phyloP scores from a whole-genome alignment of 2,888 invertebrate species.

The Ochropleura leucogaster region DNA sequence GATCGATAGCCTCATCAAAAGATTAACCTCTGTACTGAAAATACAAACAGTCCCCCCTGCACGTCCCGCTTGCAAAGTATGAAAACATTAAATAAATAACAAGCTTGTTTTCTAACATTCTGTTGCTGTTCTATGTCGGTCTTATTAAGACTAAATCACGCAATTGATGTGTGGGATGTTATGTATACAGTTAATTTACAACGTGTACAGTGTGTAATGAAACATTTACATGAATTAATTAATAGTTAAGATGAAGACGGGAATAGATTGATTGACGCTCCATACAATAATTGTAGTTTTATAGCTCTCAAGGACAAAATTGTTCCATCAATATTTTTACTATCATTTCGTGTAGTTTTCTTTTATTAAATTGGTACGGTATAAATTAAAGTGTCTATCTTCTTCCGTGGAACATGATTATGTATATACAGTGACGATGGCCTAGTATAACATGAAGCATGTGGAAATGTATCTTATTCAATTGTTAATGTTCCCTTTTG shows the following conservation, averaged over 20 bases:
- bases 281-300: neutral
- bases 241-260: neutral
- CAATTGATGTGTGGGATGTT: neutral
- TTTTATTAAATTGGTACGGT: neutral
- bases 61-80: neutral
- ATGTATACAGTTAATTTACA: conserved; percentile 5
- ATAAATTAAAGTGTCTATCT: neutral
- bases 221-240: conserved; percentile 7
- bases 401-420: neutral
- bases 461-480: neutral
- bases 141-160: conserved; percentile 5
- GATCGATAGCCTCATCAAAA: neutral
- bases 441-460: neutral
- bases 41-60: neutral
- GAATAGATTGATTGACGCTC: neutral
- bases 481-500: neutral
- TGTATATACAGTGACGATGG: neutral
- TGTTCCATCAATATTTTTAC: neutral
- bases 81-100: neutral
- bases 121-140: neutral
- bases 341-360: neutral
- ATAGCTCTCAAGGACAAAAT: neutral
- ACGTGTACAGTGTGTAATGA: neutral
- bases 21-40: neutral
- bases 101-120: neutral